A percentile compares a stretch with the other conserved stretches of the same genome.
Conservation (phyloP, 2,888 invertebrate species). For the Metalampra italica region DNA sequence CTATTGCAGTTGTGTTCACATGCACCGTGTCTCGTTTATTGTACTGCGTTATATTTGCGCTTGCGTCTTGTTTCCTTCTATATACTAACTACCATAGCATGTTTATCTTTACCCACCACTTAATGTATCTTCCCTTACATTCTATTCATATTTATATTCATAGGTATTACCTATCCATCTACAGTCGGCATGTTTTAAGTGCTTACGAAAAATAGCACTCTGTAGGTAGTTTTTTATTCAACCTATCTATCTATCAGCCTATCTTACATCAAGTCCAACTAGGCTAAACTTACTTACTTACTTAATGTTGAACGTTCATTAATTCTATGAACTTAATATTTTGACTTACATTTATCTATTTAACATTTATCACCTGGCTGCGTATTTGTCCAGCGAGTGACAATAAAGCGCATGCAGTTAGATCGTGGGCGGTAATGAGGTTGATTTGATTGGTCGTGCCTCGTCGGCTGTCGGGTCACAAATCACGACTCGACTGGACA, state of each 20-base stretch:
- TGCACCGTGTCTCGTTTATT: no score
- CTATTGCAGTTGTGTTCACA: no score
- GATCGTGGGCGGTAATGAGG: slow-evolving; percentile 41
- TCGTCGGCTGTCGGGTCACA: slow-evolving; percentile 28
- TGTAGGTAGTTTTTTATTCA: no score
- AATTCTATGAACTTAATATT: not conserved
- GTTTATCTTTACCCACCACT: not conserved
- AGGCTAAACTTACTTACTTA: no score
- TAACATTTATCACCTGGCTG: slow-evolving; percentile 4
- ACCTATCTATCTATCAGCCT: no score
- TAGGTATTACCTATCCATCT: no score
- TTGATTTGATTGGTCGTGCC: slow-evolving; percentile 58
- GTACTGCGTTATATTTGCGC: not conserved
- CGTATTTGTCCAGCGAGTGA: slow-evolving; percentile 28
- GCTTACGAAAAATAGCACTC: no score
- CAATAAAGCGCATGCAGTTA: slow-evolving; percentile 7
- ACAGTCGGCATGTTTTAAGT: no score
- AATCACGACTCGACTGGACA: not conserved
- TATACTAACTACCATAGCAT: not conserved
- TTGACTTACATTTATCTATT: not conserved
- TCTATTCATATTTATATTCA: no score
- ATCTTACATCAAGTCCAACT: no score
- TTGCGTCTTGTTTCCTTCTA: not conserved
- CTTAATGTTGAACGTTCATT: no score
- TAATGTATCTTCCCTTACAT: not conserved